Conservation (phyloP, 1,140 invertebrate genomes). For the Trichonephila inaurata region DNA sequence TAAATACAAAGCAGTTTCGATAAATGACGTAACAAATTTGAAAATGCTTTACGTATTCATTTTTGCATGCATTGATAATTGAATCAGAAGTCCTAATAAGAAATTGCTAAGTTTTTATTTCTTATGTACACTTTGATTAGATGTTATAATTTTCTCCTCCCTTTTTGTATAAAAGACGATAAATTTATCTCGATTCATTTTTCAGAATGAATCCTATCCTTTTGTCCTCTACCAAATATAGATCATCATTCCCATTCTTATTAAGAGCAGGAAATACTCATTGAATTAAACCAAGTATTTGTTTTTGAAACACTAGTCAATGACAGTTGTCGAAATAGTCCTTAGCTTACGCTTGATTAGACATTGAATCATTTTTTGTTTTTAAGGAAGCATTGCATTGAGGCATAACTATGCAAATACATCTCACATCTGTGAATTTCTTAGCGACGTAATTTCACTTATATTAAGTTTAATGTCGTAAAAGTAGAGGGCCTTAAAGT, state of each 20-base stretch:
- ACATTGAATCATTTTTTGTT: not conserved
- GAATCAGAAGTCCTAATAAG: conserved; percentile 6
- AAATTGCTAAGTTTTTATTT: conserved; percentile 22
- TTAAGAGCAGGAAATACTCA: no score
- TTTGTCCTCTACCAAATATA: not conserved
- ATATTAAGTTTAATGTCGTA: not conserved
- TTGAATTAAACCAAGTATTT: no score
- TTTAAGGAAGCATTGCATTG: not conserved
- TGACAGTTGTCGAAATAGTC: not conserved
- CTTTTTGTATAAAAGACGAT: conserved; percentile 5
- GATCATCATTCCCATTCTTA: no score
- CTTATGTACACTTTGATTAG: not conserved
- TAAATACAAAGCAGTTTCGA: conserved; percentile 1
- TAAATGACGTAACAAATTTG: not conserved
- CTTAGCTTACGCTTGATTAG: not conserved
- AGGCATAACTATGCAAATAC: not conserved
- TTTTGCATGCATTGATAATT: not conserved
- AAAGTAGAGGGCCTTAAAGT: not conserved
- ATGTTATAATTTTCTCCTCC: not conserved
- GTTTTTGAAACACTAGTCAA: no score
- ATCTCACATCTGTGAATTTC: not conserved
- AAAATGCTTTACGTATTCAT: not conserved
- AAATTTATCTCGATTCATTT: not conserved
- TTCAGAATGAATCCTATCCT: not conserved
- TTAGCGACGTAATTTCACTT: not conserved